phyloP scores from a whole-genome alignment of 2,113 vertebrate genomes.

The Prunella himalayana region DNA sequence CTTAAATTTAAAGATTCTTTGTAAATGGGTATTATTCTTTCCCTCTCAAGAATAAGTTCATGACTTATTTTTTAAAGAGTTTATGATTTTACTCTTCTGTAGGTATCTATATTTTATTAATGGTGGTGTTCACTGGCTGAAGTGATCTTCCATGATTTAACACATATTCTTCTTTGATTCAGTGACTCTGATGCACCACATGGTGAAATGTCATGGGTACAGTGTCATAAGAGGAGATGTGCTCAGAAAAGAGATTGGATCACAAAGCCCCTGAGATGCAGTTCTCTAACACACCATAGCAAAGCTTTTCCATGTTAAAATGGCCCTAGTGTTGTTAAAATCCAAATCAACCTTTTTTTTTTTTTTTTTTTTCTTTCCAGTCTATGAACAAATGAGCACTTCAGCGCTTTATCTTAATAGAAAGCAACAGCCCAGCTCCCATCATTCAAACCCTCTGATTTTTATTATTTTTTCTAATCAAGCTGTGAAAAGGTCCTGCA shows the following conservation, averaged over 20 bases:
- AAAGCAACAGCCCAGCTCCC: not conserved
- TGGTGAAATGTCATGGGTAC: not conserved
- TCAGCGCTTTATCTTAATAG: not conserved
- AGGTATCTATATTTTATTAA: not conserved
- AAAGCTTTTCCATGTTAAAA: not conserved
- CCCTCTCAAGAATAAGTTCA: not conserved
- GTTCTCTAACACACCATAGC: not conserved
- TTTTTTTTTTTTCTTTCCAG: not conserved
- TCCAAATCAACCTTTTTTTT: not conserved
- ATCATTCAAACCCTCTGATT: not conserved
- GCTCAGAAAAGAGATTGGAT: not conserved
- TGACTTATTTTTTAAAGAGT: not conserved
- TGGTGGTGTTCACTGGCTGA: not conserved
- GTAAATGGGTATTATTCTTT: not conserved
- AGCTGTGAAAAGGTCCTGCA: not conserved
- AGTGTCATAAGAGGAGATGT: not conserved
- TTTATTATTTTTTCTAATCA: not conserved
- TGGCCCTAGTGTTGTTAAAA: not conserved
- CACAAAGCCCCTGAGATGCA: not conserved
- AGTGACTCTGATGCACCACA: not conserved
- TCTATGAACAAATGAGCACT: not conserved
- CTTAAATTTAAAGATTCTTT: not conserved
- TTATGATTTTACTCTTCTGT: not conserved
- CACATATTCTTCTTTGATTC: not conserved
- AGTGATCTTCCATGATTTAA: not conserved